A percentile compares a stretch with the other conserved stretches of the same genome.
These are phyloP conservation scores for Odontothrips loti DNA, from an alignment of 2,888 invertebrate species.

Conservation along the genomic window DNA sequence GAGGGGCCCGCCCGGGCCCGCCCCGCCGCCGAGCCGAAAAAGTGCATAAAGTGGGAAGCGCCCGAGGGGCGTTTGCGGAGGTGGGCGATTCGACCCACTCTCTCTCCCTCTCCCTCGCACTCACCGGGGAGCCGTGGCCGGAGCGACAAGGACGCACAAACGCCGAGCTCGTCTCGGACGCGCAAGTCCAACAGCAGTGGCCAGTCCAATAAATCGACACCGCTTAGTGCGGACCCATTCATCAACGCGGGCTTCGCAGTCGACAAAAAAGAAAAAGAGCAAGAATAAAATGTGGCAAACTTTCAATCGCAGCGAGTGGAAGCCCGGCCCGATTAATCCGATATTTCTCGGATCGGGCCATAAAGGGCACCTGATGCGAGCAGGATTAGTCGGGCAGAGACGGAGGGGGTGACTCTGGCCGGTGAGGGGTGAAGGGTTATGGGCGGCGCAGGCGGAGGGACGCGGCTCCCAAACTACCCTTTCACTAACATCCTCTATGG, in stretches of 20 bases:
- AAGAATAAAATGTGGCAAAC: constrained; percentile 16
- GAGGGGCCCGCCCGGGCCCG: too few relatives aligned
- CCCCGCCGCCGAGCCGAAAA: too few relatives aligned
- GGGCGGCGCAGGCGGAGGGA: too few relatives aligned
- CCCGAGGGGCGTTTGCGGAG: too few relatives aligned
- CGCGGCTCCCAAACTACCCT: too few relatives aligned
- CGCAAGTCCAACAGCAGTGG: not conserved
- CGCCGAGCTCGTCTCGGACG: not conserved
- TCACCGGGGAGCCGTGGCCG: not conserved
- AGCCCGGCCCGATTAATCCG: not conserved
- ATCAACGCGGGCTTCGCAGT: not conserved
- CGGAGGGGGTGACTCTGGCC: too few relatives aligned
- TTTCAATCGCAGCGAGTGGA: not conserved
- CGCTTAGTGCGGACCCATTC: constrained; percentile 1
- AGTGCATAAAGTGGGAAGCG: too few relatives aligned
- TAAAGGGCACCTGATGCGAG: constrained; percentile 19
- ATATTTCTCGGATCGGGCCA: not conserved
- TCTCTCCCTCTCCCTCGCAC: not conserved
- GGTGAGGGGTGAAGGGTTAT: too few relatives aligned
- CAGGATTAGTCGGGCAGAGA: not conserved
- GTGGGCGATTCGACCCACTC: too few relatives aligned
- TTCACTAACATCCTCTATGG: too few relatives aligned
- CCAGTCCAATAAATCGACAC: constrained; percentile 1
- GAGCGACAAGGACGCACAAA: not conserved
- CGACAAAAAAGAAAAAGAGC: not conserved